Base-by-base conservation (phyloP, 2,113 vertebrate species). In the Ornithorhynchus anatinus region DNA sequence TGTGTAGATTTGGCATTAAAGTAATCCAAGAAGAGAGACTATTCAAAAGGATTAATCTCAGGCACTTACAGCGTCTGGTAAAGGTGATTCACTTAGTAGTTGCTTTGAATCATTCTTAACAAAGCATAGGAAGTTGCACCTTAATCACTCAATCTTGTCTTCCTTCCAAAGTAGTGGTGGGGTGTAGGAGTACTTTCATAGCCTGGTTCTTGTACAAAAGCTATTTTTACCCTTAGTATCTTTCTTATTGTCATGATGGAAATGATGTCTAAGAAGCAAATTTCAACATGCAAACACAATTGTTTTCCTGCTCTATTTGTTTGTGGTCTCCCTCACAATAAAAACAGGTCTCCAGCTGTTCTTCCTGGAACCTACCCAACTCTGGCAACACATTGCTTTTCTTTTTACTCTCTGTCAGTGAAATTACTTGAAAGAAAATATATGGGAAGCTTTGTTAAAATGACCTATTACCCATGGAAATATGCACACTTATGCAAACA, bases 161-260 rank as follows among this genome's bases (percentile, higher is more conserved):
- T 52, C n/a, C 61, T 13, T 3, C 17, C 22, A 11, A 54, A 25
- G 39, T 36, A 19, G 25, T 48, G 40, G 48, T 12, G 10, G 0
- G 0, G 45, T 54, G 50, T 3, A 45, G 66, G 57, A 75, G 69
- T 14, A 27, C 40, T 61, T 75, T 77, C 72, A 48, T 17, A 32
- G 48, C 54, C 38, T 85, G 20, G 9, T 86, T 86, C 68, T 38
- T 72, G 75, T 62, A 76, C 48, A 81, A 82, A 33, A 39, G 39
- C 32, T 67, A 75, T 81, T 80, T 68, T 72, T 64, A 88, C 50
- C 37, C 61, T 27, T 31, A n/a, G 13, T 27, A 74, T 43, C 76
- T 57, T 6, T 70, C 31, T 42, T 74, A 47, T 38, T 23, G 60
- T 23, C 59, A 51, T 31, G 67, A 79, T 35, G 6, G 45, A 69